Conservation (phyloP, 2,113 vertebrate genomes). For the Gambusia affinis region DNA sequence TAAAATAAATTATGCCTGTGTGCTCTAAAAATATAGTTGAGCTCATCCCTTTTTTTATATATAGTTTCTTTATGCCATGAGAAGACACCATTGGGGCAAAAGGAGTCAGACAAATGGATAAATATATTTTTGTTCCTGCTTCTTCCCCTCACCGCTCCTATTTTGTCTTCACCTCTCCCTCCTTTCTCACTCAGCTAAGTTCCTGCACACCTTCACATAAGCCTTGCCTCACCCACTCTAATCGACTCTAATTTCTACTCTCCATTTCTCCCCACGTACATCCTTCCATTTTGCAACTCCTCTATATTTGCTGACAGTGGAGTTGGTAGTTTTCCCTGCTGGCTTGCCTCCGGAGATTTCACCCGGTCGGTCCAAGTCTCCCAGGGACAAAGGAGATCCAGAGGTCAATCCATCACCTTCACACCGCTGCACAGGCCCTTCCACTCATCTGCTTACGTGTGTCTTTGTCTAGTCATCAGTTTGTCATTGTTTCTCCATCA, state of each 20-base stretch:
- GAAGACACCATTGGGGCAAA: no score
- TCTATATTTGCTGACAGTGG: slow-evolving; percentile 52
- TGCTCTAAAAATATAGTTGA: no score
- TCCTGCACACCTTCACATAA: slow-evolving; percentile 8
- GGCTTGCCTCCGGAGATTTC: slow-evolving; percentile 42
- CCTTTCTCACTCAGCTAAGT: slow-evolving; percentile 5
- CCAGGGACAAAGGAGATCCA: slow-evolving; percentile 33
- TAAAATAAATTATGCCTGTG: no score
- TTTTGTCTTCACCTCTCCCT: background rate
- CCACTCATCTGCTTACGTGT: background rate
- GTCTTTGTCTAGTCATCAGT: background rate
- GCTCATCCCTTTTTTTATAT: no score
- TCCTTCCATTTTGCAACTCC: slow-evolving; percentile 10
- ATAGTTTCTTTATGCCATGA: no score
- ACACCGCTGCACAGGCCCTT: slow-evolving; percentile 34
- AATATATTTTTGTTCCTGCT: background rate
- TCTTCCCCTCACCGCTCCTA: slow-evolving; percentile 1
- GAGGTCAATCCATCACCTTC: slow-evolving; percentile 59
- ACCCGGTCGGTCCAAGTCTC: slow-evolving; percentile 15
- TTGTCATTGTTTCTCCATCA: background rate
- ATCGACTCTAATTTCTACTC: slow-evolving; percentile 18
- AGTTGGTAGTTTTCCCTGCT: slow-evolving; percentile 33
- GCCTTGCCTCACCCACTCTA: slow-evolving; percentile 14
- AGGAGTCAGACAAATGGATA: no score
- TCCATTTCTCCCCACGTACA: background rate